These are phyloP conservation scores for Platycnemis pennipes DNA, from an alignment of 2,888 invertebrate genomes.

Conservation along the genomic window DNA sequence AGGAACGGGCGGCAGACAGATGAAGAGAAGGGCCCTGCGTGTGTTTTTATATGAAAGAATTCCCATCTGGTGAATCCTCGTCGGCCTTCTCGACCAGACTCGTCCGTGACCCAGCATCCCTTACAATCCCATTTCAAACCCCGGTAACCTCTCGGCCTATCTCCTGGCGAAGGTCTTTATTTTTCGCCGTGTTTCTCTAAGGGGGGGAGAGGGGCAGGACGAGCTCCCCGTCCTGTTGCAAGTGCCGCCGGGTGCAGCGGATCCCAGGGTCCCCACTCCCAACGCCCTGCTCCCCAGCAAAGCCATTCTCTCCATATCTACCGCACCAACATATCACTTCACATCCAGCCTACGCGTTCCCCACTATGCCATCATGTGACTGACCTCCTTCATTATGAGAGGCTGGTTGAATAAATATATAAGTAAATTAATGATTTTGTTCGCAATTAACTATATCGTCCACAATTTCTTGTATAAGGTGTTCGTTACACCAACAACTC, in stretches of 20 bases:
- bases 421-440: too few species aligned
- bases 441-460: too few species aligned
- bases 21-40: not conserved
- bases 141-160: not conserved
- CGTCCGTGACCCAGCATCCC: not conserved
- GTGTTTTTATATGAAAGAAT: conserved; percentile 24
- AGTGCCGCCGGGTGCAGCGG: not conserved
- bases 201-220: not conserved
- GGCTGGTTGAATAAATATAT: not conserved
- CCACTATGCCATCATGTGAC: not conserved
- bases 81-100: not conserved
- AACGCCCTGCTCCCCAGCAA: not conserved
- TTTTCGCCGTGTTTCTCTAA: not conserved
- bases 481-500: too few species aligned
- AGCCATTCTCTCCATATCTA: not conserved
- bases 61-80: not conserved
- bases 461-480: too few species aligned
- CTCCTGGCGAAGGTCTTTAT: not conserved
- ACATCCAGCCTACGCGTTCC: not conserved
- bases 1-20: not conserved
- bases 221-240: not conserved
- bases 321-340: not conserved
- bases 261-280: not conserved
- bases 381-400: not conserved
- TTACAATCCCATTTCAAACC: conserved; percentile 2